Percentiles rank a stretch among this genome's conserved stretches.
These are phyloP conservation scores for Bombus superbus DNA, from an alignment of 1,140 invertebrate genomes.

Conservation along the genomic window DNA sequence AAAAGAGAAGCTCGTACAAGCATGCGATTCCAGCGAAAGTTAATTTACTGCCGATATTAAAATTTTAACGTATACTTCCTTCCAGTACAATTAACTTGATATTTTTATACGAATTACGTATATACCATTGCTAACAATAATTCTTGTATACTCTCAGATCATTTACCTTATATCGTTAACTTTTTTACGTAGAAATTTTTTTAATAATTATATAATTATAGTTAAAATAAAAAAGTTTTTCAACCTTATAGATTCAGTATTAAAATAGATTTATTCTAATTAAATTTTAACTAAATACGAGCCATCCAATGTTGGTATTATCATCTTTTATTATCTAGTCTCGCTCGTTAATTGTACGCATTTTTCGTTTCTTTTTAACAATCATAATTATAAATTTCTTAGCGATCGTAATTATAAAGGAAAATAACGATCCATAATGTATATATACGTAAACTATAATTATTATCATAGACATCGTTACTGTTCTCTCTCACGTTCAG, in stretches of 20 bases:
- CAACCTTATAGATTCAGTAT: neutral
- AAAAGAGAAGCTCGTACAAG: conserved; percentile 31
- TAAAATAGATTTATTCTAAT: conserved; percentile 11
- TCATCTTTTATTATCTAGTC: conserved; percentile 2
- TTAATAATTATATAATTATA: neutral
- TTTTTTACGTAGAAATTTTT: neutral
- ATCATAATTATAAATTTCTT: neutral
- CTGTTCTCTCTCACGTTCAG: conserved; percentile 6
- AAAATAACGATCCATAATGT: conserved; percentile 11
- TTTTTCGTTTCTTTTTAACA: neutral
- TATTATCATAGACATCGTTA: conserved; percentile 28
- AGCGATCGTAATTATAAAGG: neutral
- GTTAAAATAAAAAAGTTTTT: neutral
- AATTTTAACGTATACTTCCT: conserved; percentile 20
- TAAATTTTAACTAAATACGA: conserved; percentile 11
- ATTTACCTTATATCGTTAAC: neutral
- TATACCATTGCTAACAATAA: neutral
- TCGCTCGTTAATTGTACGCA: neutral
- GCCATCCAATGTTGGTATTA: neutral
- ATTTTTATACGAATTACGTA: neutral
- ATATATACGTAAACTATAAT: neutral
- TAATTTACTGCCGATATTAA: conserved; percentile 19
- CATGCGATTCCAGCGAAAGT: conserved; percentile 9
- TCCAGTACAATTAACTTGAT: conserved; percentile 24
- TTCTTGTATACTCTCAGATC: neutral